Base-by-base conservation (phyloP, 1,140 invertebrate species). In the Euschistus heros region DNA sequence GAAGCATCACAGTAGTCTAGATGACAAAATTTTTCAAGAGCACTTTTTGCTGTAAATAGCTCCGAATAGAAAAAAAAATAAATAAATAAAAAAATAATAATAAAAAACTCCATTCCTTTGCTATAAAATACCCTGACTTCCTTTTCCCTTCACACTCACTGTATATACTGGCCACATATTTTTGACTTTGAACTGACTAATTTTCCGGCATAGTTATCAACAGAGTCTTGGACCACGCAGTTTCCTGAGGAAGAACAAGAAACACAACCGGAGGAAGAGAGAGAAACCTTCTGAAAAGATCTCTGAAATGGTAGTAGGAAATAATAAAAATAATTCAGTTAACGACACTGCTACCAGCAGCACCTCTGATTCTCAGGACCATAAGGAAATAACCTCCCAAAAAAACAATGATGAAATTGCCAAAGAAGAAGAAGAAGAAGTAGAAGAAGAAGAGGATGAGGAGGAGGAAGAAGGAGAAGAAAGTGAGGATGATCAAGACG, bases 401-500 rank as follows among this genome's bases (percentile, higher is more conserved):
- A 42, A 69, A 44, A 63, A 63, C 37, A 57, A 64, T 22, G 20
- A 52, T 22, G 60, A 61, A 22, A 42, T 30, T 52, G 50, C 61
- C 20, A 42, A 67, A 17, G 65, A 66, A 17, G 63, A 67, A 14
- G 61, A 66, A 10, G 61, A 64, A 14, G 57, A 63, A 15, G 64
- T 57, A 18, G 62, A 57, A n/a, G 60, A 66, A 54, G 57, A 67
- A 22, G 44, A 63, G 15, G 15, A 61, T 7, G 50, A 68, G 20
- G 52, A 66, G 1, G 68, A 69, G 65, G 63, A 69, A 60, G 52
- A 68, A 47, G 60, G 62, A 52, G 69, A 70, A 60, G 69, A 70
- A 13, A 68, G 22, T 33, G 71, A 75, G 68, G 74, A 75, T 66
- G 71, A 72, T 37, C 30, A 64, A 44, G 67, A 72, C 22, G 66